Evolutionary conservation across 2,113 vertebrate species (phyloP), one percentile per base, ranked within the genome.

Genomic region (Kryptolebias marmoratus): DNA sequence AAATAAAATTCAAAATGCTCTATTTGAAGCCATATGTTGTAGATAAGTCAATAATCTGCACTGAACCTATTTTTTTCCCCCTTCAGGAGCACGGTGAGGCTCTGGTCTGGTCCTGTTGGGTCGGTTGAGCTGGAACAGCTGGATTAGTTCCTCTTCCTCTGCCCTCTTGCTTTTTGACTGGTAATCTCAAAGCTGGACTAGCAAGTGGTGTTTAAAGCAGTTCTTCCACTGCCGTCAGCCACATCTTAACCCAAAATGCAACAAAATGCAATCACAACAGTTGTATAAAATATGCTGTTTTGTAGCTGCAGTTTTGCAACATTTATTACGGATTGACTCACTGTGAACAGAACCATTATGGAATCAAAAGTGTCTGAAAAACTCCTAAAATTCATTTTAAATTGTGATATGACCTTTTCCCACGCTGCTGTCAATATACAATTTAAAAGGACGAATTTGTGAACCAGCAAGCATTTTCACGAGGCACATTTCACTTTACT

Each of bases 401-500:
- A 56, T n/a, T 36, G 27, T 70, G 42, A 54, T 63, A 44, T 1
- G 22, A 71, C 68, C 58, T 72, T 52, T 69, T 14, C 69, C 58
- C 44, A 63, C 48, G 7, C 22, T 27, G 71, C 75, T 83, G 81
- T 83, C 57, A 71, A 45, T 42, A 44, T n/a, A 44, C 47, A 79
- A 70, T 39, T 27, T 12, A 64, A 68, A 80, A 49, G 66, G 63
- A 78, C 64, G 68, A 63, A 66, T 76, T 63, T 48, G 70, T 48
- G 62, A 85, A 77, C 68, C 52, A 81, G 15, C 71, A 68, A 72
- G 76, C 62, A 73, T 44, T 84, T 84, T 86, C 74, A 68, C 70
- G 71, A 50, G 77, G 64, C 63, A 83, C 64, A 77, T 73, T 70
- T 81, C 31, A 59, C 15, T 48, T 53, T 73, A 60, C 48, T 69